Base-by-base conservation (phyloP, 2,888 invertebrate genomes). In the Koerneria pararmatus region DNA sequence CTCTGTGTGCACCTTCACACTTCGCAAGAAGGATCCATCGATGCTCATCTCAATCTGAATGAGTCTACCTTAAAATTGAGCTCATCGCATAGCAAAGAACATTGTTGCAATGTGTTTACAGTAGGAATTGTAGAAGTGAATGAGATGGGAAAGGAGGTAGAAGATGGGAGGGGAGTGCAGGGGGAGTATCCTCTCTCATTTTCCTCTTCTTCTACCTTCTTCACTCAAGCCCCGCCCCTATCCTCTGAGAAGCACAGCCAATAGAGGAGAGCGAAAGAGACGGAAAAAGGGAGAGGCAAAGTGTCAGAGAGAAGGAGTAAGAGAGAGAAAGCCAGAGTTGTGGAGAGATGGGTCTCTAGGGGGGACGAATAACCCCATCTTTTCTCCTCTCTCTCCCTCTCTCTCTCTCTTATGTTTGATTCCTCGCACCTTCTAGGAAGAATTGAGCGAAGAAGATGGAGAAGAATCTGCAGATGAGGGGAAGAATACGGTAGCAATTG, bases 41-140 rank as follows among this genome's bases (percentile, higher is more conserved):
- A 80, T 72, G 71, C 79, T 79, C 80, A 80, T 80, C 56, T 37
- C 49, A n/a, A n/a, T n/a, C n/a, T n/a, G n/a, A n/a, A n/a, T n/a
- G n/a, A n/a, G 11, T 41, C 46, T 41, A 11, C 19, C 46, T 15
- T 15, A 15, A 19, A 19, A 11, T 19, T 41, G 46, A 11, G 11
- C 46, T 11, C 11, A 19, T 41, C 11, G 46, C 46, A 41, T 41
- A 15, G 46, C 46, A 41, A 15, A 41, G 46, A 41, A 19, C n/a
- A 11, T 41, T n/a, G n/a, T 41, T 41, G n/a, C 46, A 41, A 19
- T 41, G n/a, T n/a, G n/a, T 41, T 15, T 41, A 41, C 11, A 41
- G 11, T 11, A 11, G 46, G 46, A 41, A 41, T 41, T 41, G 46
- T 11, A 41, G 46, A 15, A 19, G 46, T 41, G 46, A 19, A 15